Evolutionary conservation across 2,113 vertebrate species (phyloP).

Genomic region (Macquaria australasica): DNA sequence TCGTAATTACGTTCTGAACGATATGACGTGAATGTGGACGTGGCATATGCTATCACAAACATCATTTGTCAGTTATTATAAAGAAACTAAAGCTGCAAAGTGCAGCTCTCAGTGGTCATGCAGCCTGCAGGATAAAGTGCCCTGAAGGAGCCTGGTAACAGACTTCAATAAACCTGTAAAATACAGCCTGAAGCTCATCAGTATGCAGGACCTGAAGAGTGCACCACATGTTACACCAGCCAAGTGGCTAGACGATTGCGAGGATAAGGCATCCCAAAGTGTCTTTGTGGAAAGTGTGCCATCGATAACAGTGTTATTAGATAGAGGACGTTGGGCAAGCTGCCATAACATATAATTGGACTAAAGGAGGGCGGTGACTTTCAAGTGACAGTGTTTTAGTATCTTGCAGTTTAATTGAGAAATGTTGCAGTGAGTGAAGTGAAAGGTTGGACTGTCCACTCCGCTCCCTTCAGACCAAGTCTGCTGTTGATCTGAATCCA

Average conservation of each 20-base stretch:
- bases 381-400: slow-evolving; percentile 51
- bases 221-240: slow-evolving; percentile 9
- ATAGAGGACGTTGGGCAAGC: slow-evolving; percentile 42
- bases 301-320: slow-evolving; percentile 54
- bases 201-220: slow-evolving; percentile 1
- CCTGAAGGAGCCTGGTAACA: slow-evolving; percentile 9
- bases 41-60: neutral
- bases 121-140: neutral
- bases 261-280: slow-evolving; percentile 24
- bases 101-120: neutral
- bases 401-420: slow-evolving; percentile 36
- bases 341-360: slow-evolving; percentile 51
- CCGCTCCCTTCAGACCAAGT: neutral
- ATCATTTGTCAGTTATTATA: neutral
- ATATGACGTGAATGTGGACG: neutral
- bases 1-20: neutral
- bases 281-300: slow-evolving; percentile 38
- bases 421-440: slow-evolving; percentile 39
- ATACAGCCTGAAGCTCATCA: slow-evolving; percentile 14
- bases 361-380: slow-evolving; percentile 50
- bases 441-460: slow-evolving; percentile 26
- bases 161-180: slow-evolving; percentile 22
- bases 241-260: slow-evolving; percentile 15
- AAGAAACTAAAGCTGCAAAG: neutral
- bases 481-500: slow-evolving; percentile 50